Percentiles rank a stretch among this genome's conserved stretches.
phyloP scores from a whole-genome alignment of 2,888 invertebrate genomes.

The Mechanitis mazaeus region DNA sequence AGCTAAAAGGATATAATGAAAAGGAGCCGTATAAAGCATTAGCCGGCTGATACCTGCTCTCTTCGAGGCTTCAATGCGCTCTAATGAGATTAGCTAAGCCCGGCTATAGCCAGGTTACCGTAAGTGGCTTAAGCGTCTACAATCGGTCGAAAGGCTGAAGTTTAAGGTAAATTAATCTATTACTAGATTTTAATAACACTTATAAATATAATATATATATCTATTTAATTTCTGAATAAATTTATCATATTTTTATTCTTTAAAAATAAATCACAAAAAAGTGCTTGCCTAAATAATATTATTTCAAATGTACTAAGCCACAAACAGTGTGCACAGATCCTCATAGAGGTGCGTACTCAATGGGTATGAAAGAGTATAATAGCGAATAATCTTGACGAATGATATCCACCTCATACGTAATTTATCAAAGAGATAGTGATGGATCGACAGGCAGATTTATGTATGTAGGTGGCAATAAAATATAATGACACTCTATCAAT shows the following conservation, averaged over 20 bases:
- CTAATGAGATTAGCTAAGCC: constrained; percentile 28
- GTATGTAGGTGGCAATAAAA: constrained; percentile 16
- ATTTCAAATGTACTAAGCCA: neutral
- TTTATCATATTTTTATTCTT: too few species aligned
- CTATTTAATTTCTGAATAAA: too few species aligned
- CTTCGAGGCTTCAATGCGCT: constrained; percentile 7
- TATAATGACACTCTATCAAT: constrained; percentile 12
- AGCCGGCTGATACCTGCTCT: constrained; percentile 10
- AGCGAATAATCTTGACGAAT: constrained; percentile 31
- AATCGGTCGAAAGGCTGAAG: neutral
- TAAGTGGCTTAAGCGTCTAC: constrained; percentile 17
- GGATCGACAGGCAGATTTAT: constrained; percentile 29
- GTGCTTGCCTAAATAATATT: too few species aligned
- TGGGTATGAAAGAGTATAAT: constrained; percentile 18
- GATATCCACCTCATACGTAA: constrained; percentile 15
- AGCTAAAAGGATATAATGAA: constrained; percentile 5
- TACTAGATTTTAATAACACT: neutral
- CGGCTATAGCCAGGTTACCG: constrained; percentile 17
- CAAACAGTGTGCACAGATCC: neutral
- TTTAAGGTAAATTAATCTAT: constrained; percentile 7
- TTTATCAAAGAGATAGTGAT: constrained; percentile 29
- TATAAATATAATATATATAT: too few species aligned
- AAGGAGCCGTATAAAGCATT: constrained; percentile 3
- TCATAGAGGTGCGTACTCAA: constrained; percentile 3
- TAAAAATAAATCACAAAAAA: too few species aligned